Conservation (phyloP, 2,113 vertebrate genomes). For the Todiramphus chloris region DNA sequence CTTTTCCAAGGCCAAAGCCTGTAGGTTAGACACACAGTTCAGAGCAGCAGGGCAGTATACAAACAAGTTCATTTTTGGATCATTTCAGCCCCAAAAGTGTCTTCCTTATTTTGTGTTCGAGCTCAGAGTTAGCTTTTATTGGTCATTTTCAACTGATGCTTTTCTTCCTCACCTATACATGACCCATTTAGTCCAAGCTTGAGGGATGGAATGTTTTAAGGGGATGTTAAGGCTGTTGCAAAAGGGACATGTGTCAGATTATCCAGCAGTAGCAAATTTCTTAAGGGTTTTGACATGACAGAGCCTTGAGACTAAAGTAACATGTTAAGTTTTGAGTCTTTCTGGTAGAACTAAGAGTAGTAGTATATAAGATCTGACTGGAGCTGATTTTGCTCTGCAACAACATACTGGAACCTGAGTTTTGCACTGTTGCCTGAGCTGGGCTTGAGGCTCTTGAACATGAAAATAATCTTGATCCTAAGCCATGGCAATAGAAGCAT, state of each 20-base stretch:
- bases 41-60: neutral
- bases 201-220: neutral
- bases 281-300: neutral
- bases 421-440: neutral
- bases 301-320: neutral
- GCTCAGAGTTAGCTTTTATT: neutral
- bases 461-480: neutral
- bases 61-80: neutral
- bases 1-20: neutral
- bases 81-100: fast-evolving
- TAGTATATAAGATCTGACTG: neutral
- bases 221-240: neutral
- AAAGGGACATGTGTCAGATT: neutral
- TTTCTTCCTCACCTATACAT: neutral
- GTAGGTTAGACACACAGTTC: neutral
- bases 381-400: neutral
- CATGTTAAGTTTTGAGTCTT: neutral
- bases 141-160: neutral
- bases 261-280: neutral
- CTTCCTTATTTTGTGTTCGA: neutral
- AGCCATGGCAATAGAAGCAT: neutral
- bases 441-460: neutral
- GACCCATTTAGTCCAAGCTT: neutral
- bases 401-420: neutral
- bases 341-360: neutral